A percentile compares a stretch with the other conserved stretches of the same genome.
Evolutionary conservation across 1,140 invertebrate species (phyloP).

Genomic region (Diplogasteroides magnus): DNA sequence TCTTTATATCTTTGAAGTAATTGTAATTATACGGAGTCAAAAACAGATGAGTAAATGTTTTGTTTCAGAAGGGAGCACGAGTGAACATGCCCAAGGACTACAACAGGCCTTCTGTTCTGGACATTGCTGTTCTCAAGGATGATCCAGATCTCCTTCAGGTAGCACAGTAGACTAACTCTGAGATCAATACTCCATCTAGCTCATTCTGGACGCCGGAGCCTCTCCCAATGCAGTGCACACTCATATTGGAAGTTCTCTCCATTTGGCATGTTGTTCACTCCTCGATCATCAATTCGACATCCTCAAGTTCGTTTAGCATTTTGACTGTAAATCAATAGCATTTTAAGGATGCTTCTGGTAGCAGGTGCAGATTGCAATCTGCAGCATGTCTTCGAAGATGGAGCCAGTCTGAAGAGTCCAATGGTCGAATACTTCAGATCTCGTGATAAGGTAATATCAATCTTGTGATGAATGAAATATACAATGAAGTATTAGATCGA

Average conservation of each 20-base stretch:
- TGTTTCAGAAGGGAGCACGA: conserved; percentile 28
- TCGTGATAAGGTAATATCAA: conserved; percentile 19
- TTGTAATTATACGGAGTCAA: too few relatives aligned
- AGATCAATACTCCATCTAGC: not conserved
- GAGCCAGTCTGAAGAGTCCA: conserved; percentile 28
- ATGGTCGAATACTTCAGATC: conserved; percentile 39
- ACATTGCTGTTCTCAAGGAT: conserved; percentile 38
- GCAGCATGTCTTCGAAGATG: conserved; percentile 26
- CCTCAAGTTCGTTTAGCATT: not conserved
- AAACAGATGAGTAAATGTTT: conserved; percentile 5
- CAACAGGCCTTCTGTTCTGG: conserved; percentile 32
- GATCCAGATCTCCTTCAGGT: conserved; percentile 29
- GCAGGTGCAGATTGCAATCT: conserved; percentile 33
- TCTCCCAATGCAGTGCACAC: conserved; percentile 33
- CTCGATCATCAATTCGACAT: not conserved
- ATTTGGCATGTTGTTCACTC: conserved; percentile 30
- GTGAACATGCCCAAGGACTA: conserved; percentile 37
- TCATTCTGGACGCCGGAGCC: conserved; percentile 31
- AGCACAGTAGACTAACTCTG: not conserved
- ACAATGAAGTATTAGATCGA: conserved; percentile 15
- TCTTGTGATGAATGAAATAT: not conserved
- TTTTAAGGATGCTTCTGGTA: conserved; percentile 33
- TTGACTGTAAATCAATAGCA: too few relatives aligned
- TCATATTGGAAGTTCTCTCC: conserved; percentile 35
- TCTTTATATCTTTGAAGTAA: too few relatives aligned